Percentiles rank a stretch among this genome's conserved stretches.
Conservation (phyloP, 2,797 vertebrate genomes). For the Eulemur coronatus region DNA sequence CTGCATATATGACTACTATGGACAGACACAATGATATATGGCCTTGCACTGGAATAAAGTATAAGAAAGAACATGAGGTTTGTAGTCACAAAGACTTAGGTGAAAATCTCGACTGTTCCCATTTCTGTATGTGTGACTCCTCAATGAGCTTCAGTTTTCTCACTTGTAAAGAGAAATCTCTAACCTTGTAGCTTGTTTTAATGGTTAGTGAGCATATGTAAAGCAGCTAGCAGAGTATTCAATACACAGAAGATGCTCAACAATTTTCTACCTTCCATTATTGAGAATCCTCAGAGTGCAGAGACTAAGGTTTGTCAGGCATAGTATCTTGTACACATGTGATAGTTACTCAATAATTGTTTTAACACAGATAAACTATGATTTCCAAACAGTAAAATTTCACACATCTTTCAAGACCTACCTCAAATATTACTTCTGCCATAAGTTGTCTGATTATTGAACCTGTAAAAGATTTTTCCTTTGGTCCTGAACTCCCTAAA, state of each 20-base stretch:
- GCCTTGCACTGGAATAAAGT: not conserved
- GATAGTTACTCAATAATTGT: not conserved
- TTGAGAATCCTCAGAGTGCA: not conserved
- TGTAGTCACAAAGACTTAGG: not conserved
- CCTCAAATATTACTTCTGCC: constrained; percentile 45
- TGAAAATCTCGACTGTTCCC: not conserved
- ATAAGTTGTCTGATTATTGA: not conserved
- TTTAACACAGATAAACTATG: constrained; percentile 29
- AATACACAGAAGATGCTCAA: not conserved
- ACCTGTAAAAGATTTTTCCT: constrained; percentile 26
- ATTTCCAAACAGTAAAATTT: constrained; percentile 40
- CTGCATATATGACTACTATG: not conserved
- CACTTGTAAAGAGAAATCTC: constrained; percentile 7
- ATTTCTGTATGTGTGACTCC: constrained; percentile 1
- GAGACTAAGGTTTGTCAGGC: not conserved
- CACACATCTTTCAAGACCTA: constrained; percentile 1
- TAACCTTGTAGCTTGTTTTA: constrained; percentile 8
- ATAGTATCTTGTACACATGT: not conserved
- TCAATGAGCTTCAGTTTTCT: constrained; percentile 24
- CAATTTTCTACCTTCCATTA: not conserved
- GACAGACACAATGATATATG: not conserved
- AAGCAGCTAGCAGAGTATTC: not conserved
- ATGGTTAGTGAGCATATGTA: not conserved
- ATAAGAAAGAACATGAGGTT: not conserved
- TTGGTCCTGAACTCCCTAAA: not conserved